Base-by-base conservation (phyloP, 2,888 invertebrate species). In the Athripsodes cinereus region DNA sequence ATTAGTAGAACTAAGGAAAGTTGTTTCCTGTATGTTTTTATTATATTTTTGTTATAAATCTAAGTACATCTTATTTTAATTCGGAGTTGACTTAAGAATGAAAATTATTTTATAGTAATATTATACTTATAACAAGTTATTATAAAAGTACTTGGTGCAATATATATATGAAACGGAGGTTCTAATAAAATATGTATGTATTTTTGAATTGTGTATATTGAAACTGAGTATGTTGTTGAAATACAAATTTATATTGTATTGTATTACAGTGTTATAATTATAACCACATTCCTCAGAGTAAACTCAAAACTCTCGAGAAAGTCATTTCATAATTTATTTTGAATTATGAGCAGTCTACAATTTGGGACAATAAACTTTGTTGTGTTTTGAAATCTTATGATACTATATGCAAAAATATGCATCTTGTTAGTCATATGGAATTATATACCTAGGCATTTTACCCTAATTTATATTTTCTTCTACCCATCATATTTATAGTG, bases 381-480 rank as follows among this genome's bases (percentile, higher is more conserved):
- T 40, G 40, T 40, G 40, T 40, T 40, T 40, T 40, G 8, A 40
- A 40, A 40, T 40, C 40, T 40, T 40, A 40, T 40, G 40, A 40
- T 13, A n/a, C 40, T 5, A 13, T 40, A 13, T 40, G 40, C 40
- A 40, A 2, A 8, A 40, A n/a, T 8, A 13, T 2, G 16, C 40
- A 40, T 13, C 13, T 13, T 40, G 16, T 40, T 40, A 40, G 40
- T 16, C 40, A 40, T 16, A n/a, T n/a, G n/a, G 13, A 40, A 16
- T 40, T 8, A 40, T 40, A 13, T 31, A 11, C 13, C 2, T n/a
- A 40, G 40, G 40, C 40, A n/a, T n/a, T 40, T 16, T 40, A 40
- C 40, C 40, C 13, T 40, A 13, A 40, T 31, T 31, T 31, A 31
- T 6, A 8, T 31, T 31, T 11, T 8, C 31, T 31, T n/a, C n/a